A percentile compares a stretch with the other conserved stretches of the same genome.
Evolutionary conservation across 2,797 vertebrate genomes (phyloP).

Genomic region (Aldrovandia affinis): DNA sequence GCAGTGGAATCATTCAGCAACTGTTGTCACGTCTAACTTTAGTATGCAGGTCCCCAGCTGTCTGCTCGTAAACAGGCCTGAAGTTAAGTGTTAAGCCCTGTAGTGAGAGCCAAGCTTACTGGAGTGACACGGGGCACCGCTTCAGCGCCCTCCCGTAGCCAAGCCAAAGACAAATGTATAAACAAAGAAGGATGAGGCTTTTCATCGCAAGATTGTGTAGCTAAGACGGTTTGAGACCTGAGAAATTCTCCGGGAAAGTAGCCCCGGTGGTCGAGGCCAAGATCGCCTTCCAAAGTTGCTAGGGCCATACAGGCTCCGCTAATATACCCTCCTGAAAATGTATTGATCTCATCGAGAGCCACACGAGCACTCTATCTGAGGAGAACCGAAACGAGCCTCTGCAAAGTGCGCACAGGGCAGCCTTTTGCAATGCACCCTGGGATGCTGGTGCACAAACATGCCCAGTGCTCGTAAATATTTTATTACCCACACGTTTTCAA

Average conservation of each 20-base stretch:
- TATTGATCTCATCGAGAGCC: background rate
- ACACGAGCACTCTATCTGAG: background rate
- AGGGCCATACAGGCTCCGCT: background rate
- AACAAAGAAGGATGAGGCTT: conserved; percentile 67
- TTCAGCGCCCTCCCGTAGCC: conserved; percentile 59
- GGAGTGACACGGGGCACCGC: conserved; percentile 71
- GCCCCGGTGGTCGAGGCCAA: background rate
- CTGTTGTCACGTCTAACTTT: conserved; percentile 81
- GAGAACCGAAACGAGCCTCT: background rate
- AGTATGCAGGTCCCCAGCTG: conserved; percentile 67
- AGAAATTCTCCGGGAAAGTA: conserved; percentile 20
- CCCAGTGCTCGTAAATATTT: no score
- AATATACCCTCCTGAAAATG: background rate
- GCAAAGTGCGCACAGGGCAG: background rate
- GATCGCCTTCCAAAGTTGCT: conserved; percentile 5
- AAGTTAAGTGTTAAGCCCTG: conserved; percentile 74
- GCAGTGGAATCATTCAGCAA: conserved; percentile 71
- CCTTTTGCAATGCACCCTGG: background rate
- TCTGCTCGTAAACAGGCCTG: conserved; percentile 71
- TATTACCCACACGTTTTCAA: no score
- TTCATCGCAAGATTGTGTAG: conserved; percentile 20
- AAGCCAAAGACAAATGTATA: conserved; percentile 76
- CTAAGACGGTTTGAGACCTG: conserved; percentile 26
- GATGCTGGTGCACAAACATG: background rate
- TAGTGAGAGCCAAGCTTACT: conserved; percentile 80